Percentiles rank a stretch among this genome's conserved stretches.
Evolutionary conservation across 2,797 vertebrate species (phyloP).

Genomic region (Mus caroli): DNA sequence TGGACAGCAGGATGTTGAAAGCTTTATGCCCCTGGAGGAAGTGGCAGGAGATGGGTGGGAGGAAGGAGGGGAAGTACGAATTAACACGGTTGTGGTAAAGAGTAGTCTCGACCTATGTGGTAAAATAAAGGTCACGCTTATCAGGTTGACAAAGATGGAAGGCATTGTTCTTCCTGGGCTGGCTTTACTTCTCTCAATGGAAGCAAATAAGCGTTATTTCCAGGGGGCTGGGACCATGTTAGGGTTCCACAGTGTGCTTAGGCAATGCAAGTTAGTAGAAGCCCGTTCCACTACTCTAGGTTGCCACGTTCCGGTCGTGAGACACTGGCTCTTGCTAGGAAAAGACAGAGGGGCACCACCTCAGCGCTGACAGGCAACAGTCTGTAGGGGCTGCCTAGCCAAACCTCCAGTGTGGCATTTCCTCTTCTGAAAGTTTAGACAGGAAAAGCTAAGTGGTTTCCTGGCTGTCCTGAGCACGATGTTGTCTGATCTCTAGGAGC

Average conservation of each 20-base stretch:
- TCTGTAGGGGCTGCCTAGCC: background rate
- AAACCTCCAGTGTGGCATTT: background rate
- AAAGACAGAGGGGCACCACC: background rate
- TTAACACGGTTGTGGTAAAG: constrained; percentile 59
- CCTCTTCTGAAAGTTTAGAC: background rate
- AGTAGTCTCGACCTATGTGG: constrained; percentile 67
- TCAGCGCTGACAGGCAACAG: background rate
- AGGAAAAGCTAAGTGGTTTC: constrained; percentile 37
- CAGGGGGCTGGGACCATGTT: background rate
- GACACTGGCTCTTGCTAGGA: background rate
- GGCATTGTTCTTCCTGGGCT: constrained; percentile 6
- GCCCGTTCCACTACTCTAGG: background rate
- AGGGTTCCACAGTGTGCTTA: background rate
- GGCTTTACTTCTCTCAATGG: constrained; percentile 9
- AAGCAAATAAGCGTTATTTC: background rate
- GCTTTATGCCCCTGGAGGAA: constrained; percentile 76
- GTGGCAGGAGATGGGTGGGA: constrained; percentile 80
- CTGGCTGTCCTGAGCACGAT: background rate
- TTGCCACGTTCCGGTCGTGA: background rate
- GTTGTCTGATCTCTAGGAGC: background rate
- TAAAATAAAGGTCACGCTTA: constrained; percentile 74
- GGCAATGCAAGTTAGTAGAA: background rate
- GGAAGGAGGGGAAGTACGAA: constrained; percentile 78
- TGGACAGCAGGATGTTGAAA: constrained; percentile 82
- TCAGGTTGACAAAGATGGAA: constrained; percentile 46